Conservation (phyloP, 2,888 invertebrate genomes). For the Acholoe squamosa region DNA sequence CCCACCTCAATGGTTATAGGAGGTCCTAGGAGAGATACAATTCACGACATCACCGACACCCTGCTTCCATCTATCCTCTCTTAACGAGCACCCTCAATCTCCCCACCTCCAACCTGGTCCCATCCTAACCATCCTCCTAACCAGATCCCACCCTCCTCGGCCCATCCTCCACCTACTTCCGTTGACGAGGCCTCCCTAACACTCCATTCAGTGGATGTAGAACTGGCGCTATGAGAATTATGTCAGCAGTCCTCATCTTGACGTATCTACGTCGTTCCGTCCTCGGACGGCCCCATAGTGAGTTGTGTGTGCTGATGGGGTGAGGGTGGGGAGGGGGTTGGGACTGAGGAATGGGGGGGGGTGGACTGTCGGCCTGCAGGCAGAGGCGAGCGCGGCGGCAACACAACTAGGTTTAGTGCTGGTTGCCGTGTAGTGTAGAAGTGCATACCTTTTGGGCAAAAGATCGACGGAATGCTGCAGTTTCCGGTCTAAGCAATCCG, state of each 20-base stretch:
- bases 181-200: not conserved
- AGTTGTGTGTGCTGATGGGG: too few relatives aligned
- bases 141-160: not conserved
- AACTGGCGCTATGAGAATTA: not conserved
- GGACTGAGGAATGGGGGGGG: not conserved
- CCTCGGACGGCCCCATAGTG: not conserved
- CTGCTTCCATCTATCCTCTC: not conserved
- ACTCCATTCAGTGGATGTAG: not conserved
- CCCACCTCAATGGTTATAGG: not conserved
- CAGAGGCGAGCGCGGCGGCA: not conserved
- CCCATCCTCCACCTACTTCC: not conserved
- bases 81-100: not conserved
- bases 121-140: not conserved
- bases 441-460: not conserved
- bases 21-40: not conserved
- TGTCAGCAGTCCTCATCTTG: not conserved
- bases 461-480: not conserved
- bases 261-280: not conserved
- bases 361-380: not conserved
- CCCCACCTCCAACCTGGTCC: not conserved
- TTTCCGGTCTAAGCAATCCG: not conserved
- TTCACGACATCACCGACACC: slow-evolving; percentile 6
- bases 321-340: not conserved
- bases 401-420: not conserved
- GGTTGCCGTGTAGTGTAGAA: not conserved